A percentile compares a stretch with the other conserved stretches of the same genome.
Evolutionary conservation across 2,113 vertebrate species (phyloP).

Genomic region (Morone chrysops): DNA sequence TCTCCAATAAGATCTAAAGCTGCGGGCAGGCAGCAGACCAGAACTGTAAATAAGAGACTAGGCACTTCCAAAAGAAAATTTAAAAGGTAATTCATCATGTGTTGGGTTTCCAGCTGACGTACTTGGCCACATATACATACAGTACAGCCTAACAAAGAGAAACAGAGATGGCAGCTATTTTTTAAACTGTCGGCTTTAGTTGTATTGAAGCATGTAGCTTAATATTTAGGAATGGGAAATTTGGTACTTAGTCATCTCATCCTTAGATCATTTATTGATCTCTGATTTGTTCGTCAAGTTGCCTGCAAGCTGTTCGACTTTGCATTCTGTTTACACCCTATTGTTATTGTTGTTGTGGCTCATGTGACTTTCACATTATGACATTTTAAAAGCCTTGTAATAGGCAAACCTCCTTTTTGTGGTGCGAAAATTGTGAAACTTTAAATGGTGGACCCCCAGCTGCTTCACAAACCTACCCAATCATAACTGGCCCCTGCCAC

Average conservation of each 20-base stretch:
- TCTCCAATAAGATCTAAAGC: slow-evolving; percentile 63
- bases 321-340: neutral
- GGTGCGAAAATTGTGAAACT: slow-evolving; percentile 35
- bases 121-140: slow-evolving; percentile 24
- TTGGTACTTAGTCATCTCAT: neutral
- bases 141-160: slow-evolving; percentile 14
- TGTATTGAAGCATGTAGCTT: neutral
- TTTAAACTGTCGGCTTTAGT: neutral
- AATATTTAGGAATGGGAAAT: slow-evolving; percentile 4
- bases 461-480: slow-evolving; percentile 33
- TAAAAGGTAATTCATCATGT: slow-evolving; percentile 59
- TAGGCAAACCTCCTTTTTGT: slow-evolving; percentile 18
- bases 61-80: slow-evolving; percentile 45
- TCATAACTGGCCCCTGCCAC: slow-evolving; percentile 46
- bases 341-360: neutral
- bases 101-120: slow-evolving; percentile 42
- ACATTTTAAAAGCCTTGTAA: slow-evolving; percentile 33
- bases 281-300: slow-evolving; percentile 1
- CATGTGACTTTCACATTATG: slow-evolving; percentile 2
- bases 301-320: neutral
- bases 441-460: slow-evolving; percentile 44
- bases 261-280: neutral
- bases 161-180: slow-evolving; percentile 14
- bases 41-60: slow-evolving; percentile 63
- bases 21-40: slow-evolving; percentile 55